These are phyloP conservation scores for Acomys russatus DNA, from an alignment of 2,797 vertebrate species.

Conservation along the genomic window DNA sequence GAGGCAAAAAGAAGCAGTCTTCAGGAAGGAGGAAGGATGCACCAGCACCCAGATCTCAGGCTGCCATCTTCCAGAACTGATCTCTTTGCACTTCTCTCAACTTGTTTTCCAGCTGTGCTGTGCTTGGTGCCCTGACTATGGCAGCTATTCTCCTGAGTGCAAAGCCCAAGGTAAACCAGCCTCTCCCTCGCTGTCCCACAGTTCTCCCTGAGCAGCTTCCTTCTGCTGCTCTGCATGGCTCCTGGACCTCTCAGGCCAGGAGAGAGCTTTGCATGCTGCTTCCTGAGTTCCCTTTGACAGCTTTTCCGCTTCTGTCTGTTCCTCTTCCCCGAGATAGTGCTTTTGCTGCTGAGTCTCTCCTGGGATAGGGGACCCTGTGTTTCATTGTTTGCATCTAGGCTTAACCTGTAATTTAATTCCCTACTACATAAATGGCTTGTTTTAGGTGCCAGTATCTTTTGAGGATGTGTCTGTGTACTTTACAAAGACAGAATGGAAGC, in stretches of 20 bases:
- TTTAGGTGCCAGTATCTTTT: conserved; percentile 74
- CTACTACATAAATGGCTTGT: not conserved
- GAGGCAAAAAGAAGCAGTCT: not conserved
- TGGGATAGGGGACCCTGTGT: not conserved
- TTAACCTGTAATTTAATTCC: not conserved
- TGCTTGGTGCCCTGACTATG: conserved; percentile 30
- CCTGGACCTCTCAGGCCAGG: not conserved
- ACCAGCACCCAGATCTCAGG: not conserved
- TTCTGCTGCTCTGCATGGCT: not conserved
- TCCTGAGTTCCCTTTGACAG: not conserved
- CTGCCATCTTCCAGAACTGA: not conserved
- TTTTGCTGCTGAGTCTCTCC: not conserved
- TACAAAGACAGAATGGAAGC: conserved; percentile 78
- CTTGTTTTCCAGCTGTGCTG: not conserved
- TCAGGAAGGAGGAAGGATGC: too few relatives aligned
- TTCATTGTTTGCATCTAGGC: not conserved
- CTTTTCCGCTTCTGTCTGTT: not conserved
- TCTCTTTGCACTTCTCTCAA: not conserved
- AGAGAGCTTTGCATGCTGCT: not conserved
- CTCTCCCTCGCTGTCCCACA: not conserved
- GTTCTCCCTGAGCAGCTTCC: not conserved
- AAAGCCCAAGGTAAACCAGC: conserved; percentile 68
- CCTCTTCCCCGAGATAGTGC: not conserved
- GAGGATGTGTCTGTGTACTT: conserved; percentile 79
- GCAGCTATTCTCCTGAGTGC: conserved; percentile 36